Evolutionary conservation across 2,888 invertebrate genomes (phyloP).

Genomic region (Leucozona laternaria): DNA sequence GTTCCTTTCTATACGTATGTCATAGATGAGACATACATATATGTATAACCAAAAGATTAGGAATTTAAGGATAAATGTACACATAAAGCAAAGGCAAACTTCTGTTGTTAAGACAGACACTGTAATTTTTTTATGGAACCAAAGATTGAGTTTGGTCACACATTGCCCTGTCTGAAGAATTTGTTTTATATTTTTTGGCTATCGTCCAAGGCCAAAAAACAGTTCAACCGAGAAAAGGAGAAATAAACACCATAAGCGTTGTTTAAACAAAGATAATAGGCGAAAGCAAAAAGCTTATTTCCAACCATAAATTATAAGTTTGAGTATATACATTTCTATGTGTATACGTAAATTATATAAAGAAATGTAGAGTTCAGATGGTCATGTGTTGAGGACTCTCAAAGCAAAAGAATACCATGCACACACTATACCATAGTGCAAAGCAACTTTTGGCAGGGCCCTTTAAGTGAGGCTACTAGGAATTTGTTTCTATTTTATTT

Average conservation of each 20-base stretch:
- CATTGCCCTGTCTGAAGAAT: slow-evolving; percentile 13
- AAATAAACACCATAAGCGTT: slow-evolving; percentile 60
- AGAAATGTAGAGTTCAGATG: slow-evolving; percentile 11
- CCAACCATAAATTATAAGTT: slow-evolving; percentile 45
- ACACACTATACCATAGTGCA: slow-evolving; percentile 27
- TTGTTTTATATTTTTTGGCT: slow-evolving; percentile 51
- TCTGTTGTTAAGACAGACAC: not conserved
- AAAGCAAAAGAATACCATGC: slow-evolving; percentile 14
- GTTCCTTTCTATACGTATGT: not conserved
- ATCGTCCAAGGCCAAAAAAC: slow-evolving; percentile 58
- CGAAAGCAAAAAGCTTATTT: slow-evolving; percentile 42
- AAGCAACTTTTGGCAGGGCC: slow-evolving; percentile 45
- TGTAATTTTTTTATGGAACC: not conserved
- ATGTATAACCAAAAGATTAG: not conserved
- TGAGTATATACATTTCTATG: slow-evolving; percentile 8
- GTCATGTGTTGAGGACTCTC: slow-evolving; percentile 20
- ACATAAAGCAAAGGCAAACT: slow-evolving; percentile 6
- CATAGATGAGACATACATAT: too few relatives aligned
- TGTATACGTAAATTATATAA: not conserved
- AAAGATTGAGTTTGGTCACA: slow-evolving; percentile 18
- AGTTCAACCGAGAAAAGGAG: slow-evolving; percentile 39
- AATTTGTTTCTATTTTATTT: slow-evolving; percentile 9
- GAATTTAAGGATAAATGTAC: slow-evolving; percentile 4
- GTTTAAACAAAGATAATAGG: slow-evolving; percentile 55
- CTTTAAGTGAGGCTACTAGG: slow-evolving; percentile 10